Evolutionary conservation across 2,888 invertebrate species (phyloP), one percentile per base, ranked within the genome.

Genomic region (Apeira syringaria): DNA sequence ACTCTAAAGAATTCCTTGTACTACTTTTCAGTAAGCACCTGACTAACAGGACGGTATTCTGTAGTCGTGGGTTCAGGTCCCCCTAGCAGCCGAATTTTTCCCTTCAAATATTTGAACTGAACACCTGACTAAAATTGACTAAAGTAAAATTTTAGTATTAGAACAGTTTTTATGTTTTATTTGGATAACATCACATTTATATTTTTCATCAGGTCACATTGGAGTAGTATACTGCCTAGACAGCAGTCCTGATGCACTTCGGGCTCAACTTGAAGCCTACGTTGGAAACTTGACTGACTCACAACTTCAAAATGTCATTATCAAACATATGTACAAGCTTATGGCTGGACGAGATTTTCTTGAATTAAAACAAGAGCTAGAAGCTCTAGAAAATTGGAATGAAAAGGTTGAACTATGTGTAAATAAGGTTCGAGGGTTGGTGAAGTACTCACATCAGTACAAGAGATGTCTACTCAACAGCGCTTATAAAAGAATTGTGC

Each of bases 161-260:
- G n/a, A n/a, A n/a, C n/a, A n/a, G n/a, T n/a, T n/a, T n/a, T n/a
- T n/a, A n/a, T n/a, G n/a, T n/a, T n/a, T n/a, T n/a, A n/a, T n/a
- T n/a, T n/a, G n/a, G n/a, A n/a, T n/a, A n/a, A n/a, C n/a, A n/a
- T n/a, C n/a, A n/a, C n/a, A n/a, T n/a, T n/a, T n/a, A 8, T 2
- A 5, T 8, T 8, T 9, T 8, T 27, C 22, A 22, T 10, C 59
- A 74, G 74, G 73, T 55, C 57, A 61, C 26, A 47, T 63, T 3
- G 73, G 73, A 5, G 43, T 60, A 2, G 64, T 75, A 0, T 72
- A 66, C 32, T 74, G 73, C 31, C 50, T 75, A 34, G 74, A 74
- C 42, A 71, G 72, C 46, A 73, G 73, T 44, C 74, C 74, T 5
- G 70, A 69, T 29, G 65, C 61, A 1, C 35, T 73, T 2, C 56